A percentile compares a stretch with the other conserved stretches of the same genome.
Conservation (phyloP, 2,113 vertebrate species). For the Hippocampus abdominalis region DNA sequence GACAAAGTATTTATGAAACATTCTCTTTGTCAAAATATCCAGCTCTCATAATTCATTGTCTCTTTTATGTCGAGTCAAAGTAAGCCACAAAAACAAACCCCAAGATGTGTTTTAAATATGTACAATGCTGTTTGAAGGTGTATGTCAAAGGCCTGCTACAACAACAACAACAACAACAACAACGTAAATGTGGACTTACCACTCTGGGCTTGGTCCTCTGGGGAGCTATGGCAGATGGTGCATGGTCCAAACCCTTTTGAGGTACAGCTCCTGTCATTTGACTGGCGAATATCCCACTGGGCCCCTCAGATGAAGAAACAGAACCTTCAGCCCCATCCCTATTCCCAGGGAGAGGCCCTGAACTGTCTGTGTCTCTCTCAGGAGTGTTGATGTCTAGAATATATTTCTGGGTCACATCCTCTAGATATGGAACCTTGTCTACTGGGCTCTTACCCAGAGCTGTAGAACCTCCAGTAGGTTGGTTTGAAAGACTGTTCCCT, state of each 20-base stretch:
- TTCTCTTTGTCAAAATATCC: neutral
- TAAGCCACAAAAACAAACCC: neutral
- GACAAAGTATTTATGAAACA: neutral
- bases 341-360: slow-evolving; percentile 21
- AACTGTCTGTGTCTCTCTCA: slow-evolving; percentile 55
- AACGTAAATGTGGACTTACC: slow-evolving; percentile 77
- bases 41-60: neutral
- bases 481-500: slow-evolving; percentile 32
- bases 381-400: slow-evolving; percentile 74
- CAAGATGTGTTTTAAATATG: neutral
- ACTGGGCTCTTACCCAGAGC: slow-evolving; percentile 43
- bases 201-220: slow-evolving; percentile 86
- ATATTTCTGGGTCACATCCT: slow-evolving; percentile 87
- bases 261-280: slow-evolving; percentile 65
- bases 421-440: slow-evolving; percentile 76
- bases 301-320: slow-evolving; percentile 56
- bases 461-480: slow-evolving; percentile 6
- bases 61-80: neutral
- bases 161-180: neutral
- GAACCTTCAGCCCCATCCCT: slow-evolving; percentile 41
- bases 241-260: slow-evolving; percentile 69
- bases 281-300: slow-evolving; percentile 61
- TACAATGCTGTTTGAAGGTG: neutral
- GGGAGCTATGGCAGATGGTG: slow-evolving; percentile 45
- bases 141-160: neutral